Percentiles rank a stretch among this genome's conserved stretches.
These are phyloP conservation scores for Cryptoleucopteryx plumbea DNA, from an alignment of 2,113 vertebrate genomes.

Conservation along the genomic window DNA sequence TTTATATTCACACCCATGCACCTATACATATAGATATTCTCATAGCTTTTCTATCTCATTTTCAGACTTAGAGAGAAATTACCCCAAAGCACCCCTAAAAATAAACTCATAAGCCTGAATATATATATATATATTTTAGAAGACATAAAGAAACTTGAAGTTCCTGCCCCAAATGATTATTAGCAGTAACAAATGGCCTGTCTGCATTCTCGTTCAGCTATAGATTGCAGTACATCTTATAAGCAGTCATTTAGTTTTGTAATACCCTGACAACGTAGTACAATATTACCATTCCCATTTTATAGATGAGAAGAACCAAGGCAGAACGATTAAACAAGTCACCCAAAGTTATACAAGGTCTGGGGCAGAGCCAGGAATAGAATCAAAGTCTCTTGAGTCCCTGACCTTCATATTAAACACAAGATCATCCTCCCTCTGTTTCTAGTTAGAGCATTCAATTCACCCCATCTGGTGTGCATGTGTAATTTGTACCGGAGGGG, in stretches of 20 bases:
- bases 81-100: background rate
- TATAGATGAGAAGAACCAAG: constrained; percentile 56
- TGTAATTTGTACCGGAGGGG: constrained; percentile 59
- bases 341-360: constrained; percentile 67
- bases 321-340: constrained; percentile 61
- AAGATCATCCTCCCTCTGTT: constrained; percentile 62
- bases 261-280: constrained; percentile 1
- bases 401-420: constrained; percentile 63
- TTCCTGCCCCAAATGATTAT: background rate
- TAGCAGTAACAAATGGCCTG: background rate
- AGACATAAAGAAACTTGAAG: background rate
- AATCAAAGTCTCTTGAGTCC: constrained; percentile 56
- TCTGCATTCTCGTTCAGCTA: background rate
- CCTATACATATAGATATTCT: background rate
- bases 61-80: background rate
- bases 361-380: constrained; percentile 59
- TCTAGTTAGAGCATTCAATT: constrained; percentile 47
- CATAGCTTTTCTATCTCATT: background rate
- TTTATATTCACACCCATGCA: background rate
- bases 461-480: constrained; percentile 60
- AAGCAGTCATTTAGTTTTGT: constrained; percentile 48
- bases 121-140: background rate
- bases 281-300: constrained; percentile 47
- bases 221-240: background rate
- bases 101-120: background rate